Conservation (phyloP, 2,888 invertebrate species). For the Seira musarum region DNA sequence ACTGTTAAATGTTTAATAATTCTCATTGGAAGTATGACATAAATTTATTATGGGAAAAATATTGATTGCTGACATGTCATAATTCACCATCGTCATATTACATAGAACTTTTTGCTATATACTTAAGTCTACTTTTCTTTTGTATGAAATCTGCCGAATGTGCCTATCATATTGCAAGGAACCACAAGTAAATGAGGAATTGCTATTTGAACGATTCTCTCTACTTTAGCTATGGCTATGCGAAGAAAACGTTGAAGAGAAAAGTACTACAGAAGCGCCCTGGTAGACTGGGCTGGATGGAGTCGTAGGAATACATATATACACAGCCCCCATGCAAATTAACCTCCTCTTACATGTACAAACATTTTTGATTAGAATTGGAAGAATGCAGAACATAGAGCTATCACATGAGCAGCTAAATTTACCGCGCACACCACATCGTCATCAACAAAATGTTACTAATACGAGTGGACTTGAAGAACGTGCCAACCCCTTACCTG, state of each 20-base stretch:
- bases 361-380: background rate
- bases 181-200: background rate
- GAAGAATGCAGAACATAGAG: background rate
- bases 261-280: too few relatives aligned
- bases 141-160: background rate
- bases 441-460: background rate
- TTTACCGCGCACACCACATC: background rate
- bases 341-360: background rate
- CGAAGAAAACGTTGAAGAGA: background rate
- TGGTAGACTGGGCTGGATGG: too few relatives aligned
- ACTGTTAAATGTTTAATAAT: conserved; percentile 51
- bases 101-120: background rate
- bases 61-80: conserved; percentile 54
- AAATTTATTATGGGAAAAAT: conserved; percentile 48
- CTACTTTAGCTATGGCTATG: background rate
- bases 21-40: conserved; percentile 48
- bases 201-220: background rate
- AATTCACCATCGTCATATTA: background rate
- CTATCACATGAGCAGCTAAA: background rate
- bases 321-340: background rate
- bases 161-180: background rate
- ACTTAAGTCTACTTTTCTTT: background rate
- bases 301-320: background rate
- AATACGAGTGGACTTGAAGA: background rate
- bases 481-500: background rate